Base-by-base conservation (phyloP, 2,797 vertebrate species). In the Hydrocynus forskahlii region DNA sequence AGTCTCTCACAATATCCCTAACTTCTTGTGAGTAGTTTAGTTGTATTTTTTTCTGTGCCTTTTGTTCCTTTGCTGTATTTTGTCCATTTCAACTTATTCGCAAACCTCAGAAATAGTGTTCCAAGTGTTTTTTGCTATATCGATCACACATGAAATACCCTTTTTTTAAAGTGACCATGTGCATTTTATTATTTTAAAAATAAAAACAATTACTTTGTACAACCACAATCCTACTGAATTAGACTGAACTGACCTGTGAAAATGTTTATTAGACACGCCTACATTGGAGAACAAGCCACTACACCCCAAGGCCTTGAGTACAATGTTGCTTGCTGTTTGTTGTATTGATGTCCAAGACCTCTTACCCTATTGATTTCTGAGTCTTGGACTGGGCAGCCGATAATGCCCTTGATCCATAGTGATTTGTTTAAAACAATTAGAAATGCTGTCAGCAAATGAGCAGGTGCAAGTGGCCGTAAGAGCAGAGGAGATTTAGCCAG, bases 371-470 rank as follows among this genome's bases (percentile, higher is more conserved):
- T 78, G 87, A 87, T 87, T 83, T 73, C 76, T 52, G 6, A 79
- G 71, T 75, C 66, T 59, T 76, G 69, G 54, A 52, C 80, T 83
- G 70, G 55, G 78, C 75, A 78, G 81, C 74, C 73, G 78, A 75
- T 80, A 84, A 84, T 77, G 71, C 43, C 40, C 29, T 60, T 64
- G 80, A 52, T 84, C 74, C 78, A 72, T 75, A 81, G 68, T 83
- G 52, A 86, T 87, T 83, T 84, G 74, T 86, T 80, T 81, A 80
- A 82, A 86, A 86, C 82, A 86, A 83, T 84, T 87, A 83, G 59
- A 80, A 84, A 69, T 35, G 29, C 35, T 35, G 35, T 77, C 54
- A 78, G 68, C 8, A 59, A 23, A 73, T 81, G 72, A 64, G 74
- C 52, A 70, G 78, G 81, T 48, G 82, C 73, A 74, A 76, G 60